Evolutionary conservation across 2,888 invertebrate genomes (phyloP).

Genomic region (Spialia ferax): DNA sequence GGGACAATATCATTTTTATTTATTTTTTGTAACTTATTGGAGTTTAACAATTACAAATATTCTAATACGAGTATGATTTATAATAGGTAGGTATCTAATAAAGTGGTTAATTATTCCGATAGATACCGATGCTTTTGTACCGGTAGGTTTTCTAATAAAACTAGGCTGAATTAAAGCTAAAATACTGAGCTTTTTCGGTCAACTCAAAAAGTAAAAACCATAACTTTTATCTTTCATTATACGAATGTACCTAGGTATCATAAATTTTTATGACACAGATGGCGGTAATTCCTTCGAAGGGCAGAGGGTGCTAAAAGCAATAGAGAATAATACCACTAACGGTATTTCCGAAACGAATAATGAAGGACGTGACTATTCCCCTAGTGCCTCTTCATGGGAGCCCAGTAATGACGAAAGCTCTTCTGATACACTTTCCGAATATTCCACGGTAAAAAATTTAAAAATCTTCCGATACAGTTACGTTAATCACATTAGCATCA

Average conservation of each 20-base stretch:
- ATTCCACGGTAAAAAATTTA: conserved; percentile 52
- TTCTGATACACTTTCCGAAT: conserved; percentile 50
- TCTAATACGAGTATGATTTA: background rate
- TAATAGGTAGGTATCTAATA: background rate
- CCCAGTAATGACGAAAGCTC: conserved; percentile 60
- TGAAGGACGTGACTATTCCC: conserved; percentile 63
- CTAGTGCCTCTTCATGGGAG: conserved; percentile 71
- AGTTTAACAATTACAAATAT: background rate
- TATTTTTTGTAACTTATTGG: background rate
- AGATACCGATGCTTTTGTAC: too few relatives aligned
- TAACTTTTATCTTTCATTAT: background rate
- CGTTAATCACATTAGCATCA: too few relatives aligned
- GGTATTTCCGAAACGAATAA: conserved; percentile 54
- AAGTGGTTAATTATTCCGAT: too few relatives aligned
- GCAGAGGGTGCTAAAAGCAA: conserved; percentile 16
- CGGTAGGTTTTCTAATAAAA: too few relatives aligned
- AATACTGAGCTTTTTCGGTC: background rate
- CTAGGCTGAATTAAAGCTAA: too few relatives aligned
- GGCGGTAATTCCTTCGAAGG: conserved; percentile 15
- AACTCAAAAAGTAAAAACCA: too few relatives aligned
- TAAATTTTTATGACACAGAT: conserved; percentile 15
- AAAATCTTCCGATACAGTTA: conserved; percentile 46
- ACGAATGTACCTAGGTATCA: background rate
- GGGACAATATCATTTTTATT: background rate
- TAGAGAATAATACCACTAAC: conserved; percentile 47